Conservation (phyloP, 1,140 invertebrate species). For the Subanguina moxae region DNA sequence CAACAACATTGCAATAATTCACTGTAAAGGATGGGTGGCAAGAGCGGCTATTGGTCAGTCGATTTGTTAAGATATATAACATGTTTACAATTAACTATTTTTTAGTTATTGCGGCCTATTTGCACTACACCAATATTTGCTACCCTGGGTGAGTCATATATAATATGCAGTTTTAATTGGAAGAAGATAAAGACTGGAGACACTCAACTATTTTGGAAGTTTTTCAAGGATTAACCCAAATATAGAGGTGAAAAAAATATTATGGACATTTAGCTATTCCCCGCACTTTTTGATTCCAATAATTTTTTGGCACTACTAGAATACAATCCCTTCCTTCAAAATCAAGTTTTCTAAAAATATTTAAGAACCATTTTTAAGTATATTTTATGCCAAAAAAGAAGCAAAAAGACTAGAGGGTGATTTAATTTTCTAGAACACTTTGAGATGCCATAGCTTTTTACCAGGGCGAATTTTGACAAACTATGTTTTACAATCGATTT, state of each 20-base stretch:
- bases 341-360: too few species aligned
- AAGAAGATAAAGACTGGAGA: background rate
- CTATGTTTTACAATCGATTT: too few species aligned
- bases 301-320: too few species aligned
- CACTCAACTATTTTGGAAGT: background rate
- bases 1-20: conserved; percentile 77
- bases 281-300: too few species aligned
- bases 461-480: too few species aligned
- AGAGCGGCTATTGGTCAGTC: conserved; percentile 69
- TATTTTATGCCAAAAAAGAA: too few species aligned
- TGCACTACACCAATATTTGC: conserved; percentile 88
- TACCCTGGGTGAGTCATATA: conserved; percentile 63
- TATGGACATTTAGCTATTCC: too few species aligned
- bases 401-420: too few species aligned
- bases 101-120: conserved; percentile 77
- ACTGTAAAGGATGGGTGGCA: conserved; percentile 77
- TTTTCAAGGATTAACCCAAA: background rate
- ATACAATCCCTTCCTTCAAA: too few species aligned
- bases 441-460: too few species aligned
- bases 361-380: too few species aligned
- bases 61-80: background rate
- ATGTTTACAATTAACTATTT: background rate
- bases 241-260: background rate
- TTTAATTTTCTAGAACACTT: too few species aligned
- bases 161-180: background rate